Evolutionary conservation across 2,888 invertebrate species (phyloP).

Genomic region (Eubasilissa splendida): DNA sequence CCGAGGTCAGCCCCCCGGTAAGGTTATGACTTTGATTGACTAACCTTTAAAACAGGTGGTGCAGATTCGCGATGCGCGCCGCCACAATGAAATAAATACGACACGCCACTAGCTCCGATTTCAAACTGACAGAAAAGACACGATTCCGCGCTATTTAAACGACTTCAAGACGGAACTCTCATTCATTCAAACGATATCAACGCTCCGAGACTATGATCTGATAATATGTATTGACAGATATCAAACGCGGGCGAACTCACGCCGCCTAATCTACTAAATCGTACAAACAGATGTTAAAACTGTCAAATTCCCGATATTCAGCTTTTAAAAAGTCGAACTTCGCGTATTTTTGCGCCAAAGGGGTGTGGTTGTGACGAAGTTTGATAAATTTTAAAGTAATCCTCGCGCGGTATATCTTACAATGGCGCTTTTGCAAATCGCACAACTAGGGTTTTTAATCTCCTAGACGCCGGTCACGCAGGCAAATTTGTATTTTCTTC

Average conservation of each 20-base stretch:
- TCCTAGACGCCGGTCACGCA: constrained; percentile 2
- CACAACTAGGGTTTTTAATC: constrained; percentile 32
- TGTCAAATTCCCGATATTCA: constrained; percentile 10
- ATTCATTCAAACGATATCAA: constrained; percentile 20
- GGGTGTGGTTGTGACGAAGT: constrained; percentile 49
- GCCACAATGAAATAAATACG: not conserved
- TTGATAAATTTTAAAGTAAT: constrained; percentile 47
- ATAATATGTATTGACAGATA: constrained; percentile 29
- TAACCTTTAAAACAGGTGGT: constrained; percentile 21
- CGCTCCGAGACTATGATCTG: constrained; percentile 10
- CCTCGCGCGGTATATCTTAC: constrained; percentile 42
- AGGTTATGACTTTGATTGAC: not conserved
- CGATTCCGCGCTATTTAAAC: not conserved
- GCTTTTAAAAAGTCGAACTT: constrained; percentile 3
- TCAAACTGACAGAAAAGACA: not conserved
- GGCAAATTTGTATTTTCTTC: not conserved
- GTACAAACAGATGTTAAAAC: not conserved
- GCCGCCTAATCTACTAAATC: constrained; percentile 3
- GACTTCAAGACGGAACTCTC: not conserved
- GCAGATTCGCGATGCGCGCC: constrained; percentile 17
- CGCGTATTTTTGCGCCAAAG: constrained; percentile 23
- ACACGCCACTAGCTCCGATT: not conserved
- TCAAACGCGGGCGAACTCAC: not conserved
- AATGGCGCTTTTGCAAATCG: constrained; percentile 48
- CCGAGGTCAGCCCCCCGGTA: not conserved